Base-by-base conservation (phyloP, 2,797 vertebrate genomes). In the Pitangus sulphuratus region DNA sequence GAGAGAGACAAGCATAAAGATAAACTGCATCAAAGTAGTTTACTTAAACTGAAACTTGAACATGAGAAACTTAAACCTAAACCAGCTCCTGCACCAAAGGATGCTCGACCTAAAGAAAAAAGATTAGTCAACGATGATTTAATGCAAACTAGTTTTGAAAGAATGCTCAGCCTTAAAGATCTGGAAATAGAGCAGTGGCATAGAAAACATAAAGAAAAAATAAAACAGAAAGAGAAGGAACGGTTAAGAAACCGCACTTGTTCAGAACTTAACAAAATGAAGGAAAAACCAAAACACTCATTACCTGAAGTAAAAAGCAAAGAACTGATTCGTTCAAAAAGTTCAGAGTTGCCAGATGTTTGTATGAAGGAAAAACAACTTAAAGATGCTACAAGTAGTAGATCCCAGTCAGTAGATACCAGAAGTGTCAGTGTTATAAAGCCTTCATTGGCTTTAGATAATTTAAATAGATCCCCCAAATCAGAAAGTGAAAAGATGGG, bases 101-200 rank as follows among this genome's bases (percentile, higher is more conserved):
- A 99, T 60, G 35, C 89, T 87, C 98, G 98, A 78, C 99, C 99
- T 74, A 99, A 99, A 97, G 99, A 99, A 89, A 99, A 99, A 89
- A 98, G 99, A 62, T 97, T 99, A 26, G 99, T 99, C 44, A 99
- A 99, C 0, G 99, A 99, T 65, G 99, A 99, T 96, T 97, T 99
- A 95, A 99, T 99, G 99, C 99, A 99, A 97, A 99, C 99, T 62
- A 99, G 99, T 97, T 99, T 99, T 39, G 99, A 99, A 98, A 98
- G 99, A 87, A 99, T 99, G 99, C 98, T 99, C 72, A 99, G 99
- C 94, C 98, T 99, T 77, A 99, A 99, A 97, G 99, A 99, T 96
- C 98, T 99, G 94, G 99, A 99, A 97, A 99, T 99, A 87, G 99
- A 99, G 96, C 99, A 99, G 95, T 99, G 99, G 99, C 99, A 99